phyloP scores from a whole-genome alignment of 2,888 invertebrate species.

The Parnassius orleans region DNA sequence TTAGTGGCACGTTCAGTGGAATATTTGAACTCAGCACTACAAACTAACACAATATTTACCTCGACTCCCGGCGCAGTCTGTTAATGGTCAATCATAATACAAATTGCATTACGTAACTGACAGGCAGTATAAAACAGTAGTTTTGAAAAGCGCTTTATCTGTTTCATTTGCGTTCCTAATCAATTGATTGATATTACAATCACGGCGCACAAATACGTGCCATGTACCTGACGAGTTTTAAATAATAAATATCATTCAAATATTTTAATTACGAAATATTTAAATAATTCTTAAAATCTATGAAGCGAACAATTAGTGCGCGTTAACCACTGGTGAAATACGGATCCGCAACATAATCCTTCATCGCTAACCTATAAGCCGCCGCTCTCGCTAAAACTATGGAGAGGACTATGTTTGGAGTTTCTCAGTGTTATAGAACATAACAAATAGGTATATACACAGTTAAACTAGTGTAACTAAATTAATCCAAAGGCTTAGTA shows the following conservation, averaged over 20 bases:
- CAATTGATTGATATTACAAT: constrained; percentile 15
- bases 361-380: no score
- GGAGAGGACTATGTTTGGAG: no score
- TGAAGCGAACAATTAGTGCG: no score
- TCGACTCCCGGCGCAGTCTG: background rate
- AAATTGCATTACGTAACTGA: constrained; percentile 9
- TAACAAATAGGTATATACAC: no score
- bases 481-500: no score
- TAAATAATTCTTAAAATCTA: background rate
- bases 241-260: background rate
- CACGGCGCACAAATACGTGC: constrained; percentile 1
- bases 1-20: background rate
- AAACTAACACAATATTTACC: background rate
- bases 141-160: constrained; percentile 11
- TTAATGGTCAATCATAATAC: background rate
- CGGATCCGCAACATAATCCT: no score
- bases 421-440: no score
- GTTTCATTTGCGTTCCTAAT: constrained; percentile 14
- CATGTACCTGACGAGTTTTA: no score
- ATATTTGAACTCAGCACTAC: background rate
- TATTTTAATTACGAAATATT: background rate
- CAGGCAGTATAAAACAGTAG: background rate
- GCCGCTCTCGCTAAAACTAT: no score
- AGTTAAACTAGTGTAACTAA: no score
- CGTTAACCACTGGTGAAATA: no score